Evolutionary conservation across 2,113 vertebrate species (phyloP).

Genomic region (Prunella himalayana): DNA sequence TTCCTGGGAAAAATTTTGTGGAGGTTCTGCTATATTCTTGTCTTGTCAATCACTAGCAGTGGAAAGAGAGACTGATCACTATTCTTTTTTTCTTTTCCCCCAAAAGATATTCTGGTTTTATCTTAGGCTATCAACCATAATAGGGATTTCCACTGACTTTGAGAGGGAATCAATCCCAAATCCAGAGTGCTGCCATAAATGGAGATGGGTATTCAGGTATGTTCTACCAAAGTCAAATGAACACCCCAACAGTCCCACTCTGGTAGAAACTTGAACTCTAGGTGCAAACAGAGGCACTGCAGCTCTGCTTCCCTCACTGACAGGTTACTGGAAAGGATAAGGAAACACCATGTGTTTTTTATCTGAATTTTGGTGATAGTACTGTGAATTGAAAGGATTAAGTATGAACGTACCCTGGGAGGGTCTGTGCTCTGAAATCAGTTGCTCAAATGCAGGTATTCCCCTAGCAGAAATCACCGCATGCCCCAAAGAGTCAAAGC

Average conservation of each 20-base stretch:
- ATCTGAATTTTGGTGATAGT: not conserved
- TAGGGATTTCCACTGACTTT: constrained; percentile 21
- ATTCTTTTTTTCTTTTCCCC: not conserved
- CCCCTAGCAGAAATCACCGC: not conserved
- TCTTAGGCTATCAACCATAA: constrained; percentile 17
- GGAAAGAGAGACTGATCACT: constrained; percentile 21
- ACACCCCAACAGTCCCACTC: not conserved
- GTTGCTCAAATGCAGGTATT: not conserved
- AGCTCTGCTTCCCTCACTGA: not conserved
- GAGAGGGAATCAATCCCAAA: not conserved
- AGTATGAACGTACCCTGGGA: not conserved
- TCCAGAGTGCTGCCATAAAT: not conserved
- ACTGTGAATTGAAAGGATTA: not conserved
- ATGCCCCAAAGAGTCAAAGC: not conserved
- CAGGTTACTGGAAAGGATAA: not conserved
- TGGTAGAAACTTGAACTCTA: fast-evolving
- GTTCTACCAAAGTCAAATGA: not conserved
- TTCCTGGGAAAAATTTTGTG: not conserved
- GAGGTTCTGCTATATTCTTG: not conserved
- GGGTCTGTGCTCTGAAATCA: not conserved
- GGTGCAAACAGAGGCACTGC: fast-evolving
- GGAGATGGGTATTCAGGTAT: not conserved
- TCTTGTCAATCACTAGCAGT: not conserved
- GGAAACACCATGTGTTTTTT: not conserved
- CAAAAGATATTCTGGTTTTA: not conserved